phyloP scores from a whole-genome alignment of 2,113 vertebrate species.

The Odocoileus hemionus region DNA sequence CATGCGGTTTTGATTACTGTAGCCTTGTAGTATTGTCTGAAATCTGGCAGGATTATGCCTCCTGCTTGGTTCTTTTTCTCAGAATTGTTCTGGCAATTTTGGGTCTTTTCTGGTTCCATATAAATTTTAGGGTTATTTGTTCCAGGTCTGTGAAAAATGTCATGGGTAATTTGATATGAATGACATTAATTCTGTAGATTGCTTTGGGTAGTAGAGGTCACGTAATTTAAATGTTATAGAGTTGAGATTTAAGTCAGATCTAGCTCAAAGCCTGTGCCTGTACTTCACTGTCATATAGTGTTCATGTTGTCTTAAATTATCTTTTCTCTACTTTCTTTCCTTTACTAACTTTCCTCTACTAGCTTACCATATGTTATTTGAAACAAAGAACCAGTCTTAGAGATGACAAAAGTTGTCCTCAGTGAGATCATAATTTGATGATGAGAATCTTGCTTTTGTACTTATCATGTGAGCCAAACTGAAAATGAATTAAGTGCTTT shows the following conservation, averaged over 20 bases:
- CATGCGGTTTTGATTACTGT: neutral
- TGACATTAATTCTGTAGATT: neutral
- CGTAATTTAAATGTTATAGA: neutral
- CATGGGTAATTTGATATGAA: neutral
- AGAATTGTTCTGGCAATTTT: neutral
- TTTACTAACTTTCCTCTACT: neutral
- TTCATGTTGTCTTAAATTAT: neutral
- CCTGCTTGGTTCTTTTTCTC: neutral
- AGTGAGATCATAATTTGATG: slow-evolving; percentile 59
- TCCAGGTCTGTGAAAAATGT: neutral
- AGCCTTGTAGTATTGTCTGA: neutral
- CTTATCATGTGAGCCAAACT: slow-evolving; percentile 58
- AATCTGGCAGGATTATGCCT: neutral
- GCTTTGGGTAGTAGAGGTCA: neutral
- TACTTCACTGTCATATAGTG: neutral
- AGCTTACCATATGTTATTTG: neutral
- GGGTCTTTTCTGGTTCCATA: neutral
- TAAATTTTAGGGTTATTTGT: neutral
- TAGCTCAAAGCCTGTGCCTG: neutral
- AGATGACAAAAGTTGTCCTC: slow-evolving; percentile 63
- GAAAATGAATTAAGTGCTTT: slow-evolving; percentile 27
- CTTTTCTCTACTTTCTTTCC: neutral
- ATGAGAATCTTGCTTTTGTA: slow-evolving; percentile 61
- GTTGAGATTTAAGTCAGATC: neutral
- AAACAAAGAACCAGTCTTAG: neutral